A percentile compares a stretch with the other conserved stretches of the same genome.
Conservation (phyloP, 2,888 invertebrate genomes). For the Caenorhabditis becei region DNA sequence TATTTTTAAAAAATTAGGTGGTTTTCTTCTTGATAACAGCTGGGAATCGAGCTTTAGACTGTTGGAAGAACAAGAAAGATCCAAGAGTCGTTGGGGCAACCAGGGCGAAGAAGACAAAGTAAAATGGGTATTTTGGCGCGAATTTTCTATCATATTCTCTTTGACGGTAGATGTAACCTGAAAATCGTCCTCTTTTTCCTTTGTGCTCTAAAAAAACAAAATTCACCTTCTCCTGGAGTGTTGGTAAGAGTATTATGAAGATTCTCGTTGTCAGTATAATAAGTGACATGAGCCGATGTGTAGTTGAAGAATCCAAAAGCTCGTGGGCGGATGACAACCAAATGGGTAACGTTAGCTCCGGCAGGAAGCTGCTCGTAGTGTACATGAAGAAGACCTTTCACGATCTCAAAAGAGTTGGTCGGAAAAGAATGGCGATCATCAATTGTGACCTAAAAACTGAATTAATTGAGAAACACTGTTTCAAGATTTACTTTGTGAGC, state of each 20-base stretch:
- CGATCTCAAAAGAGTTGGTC: slow-evolving; percentile 91
- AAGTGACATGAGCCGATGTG: slow-evolving; percentile 89
- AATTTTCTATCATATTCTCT: slow-evolving; percentile 81
- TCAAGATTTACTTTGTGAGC: slow-evolving; percentile 65
- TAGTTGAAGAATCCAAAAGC: slow-evolving; percentile 97
- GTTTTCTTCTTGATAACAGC: slow-evolving; percentile 37
- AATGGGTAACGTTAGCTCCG: slow-evolving; percentile 92
- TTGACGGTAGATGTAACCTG: slow-evolving; percentile 80
- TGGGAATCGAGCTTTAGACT: slow-evolving; percentile 58
- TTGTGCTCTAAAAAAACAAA: not conserved
- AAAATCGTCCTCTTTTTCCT: slow-evolving; percentile 24
- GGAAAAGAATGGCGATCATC: slow-evolving; percentile 92
- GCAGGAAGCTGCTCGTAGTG: slow-evolving; percentile 91
- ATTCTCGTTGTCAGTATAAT: slow-evolving; percentile 88
- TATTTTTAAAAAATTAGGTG: slow-evolving; percentile 8
- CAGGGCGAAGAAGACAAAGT: slow-evolving; percentile 96
- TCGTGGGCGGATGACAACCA: slow-evolving; percentile 90
- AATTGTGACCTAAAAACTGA: slow-evolving; percentile 90
- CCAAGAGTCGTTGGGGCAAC: slow-evolving; percentile 87
- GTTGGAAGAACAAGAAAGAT: slow-evolving; percentile 63
- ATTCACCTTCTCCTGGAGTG: slow-evolving; percentile 94
- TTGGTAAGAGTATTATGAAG: slow-evolving; percentile 86
- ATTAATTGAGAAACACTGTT: no score
- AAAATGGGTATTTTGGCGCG: slow-evolving; percentile 87
- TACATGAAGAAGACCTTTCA: slow-evolving; percentile 82